A percentile compares a stretch with the other conserved stretches of the same genome.
These are phyloP conservation scores for Apomyelois bistriatella DNA, from an alignment of 2,888 invertebrate genomes.

Conservation along the genomic window DNA sequence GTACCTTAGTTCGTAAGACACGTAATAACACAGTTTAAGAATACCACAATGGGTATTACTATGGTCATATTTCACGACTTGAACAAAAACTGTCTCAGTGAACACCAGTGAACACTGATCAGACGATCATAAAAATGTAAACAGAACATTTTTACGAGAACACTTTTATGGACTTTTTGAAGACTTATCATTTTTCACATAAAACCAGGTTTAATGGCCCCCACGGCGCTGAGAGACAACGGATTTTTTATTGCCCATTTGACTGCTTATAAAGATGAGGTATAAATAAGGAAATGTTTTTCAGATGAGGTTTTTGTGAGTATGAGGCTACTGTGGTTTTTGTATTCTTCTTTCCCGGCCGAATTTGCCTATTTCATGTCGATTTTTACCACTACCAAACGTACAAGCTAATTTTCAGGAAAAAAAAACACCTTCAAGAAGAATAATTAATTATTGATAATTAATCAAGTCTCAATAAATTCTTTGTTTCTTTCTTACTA, in stretches of 20 bases:
- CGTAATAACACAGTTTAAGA: slow-evolving; percentile 1
- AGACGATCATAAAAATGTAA: slow-evolving; percentile 41
- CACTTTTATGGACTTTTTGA: slow-evolving; percentile 57
- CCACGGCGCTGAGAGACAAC: slow-evolving; percentile 32
- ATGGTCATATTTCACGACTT: not conserved
- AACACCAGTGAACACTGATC: slow-evolving; percentile 34
- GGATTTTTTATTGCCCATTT: slow-evolving; percentile 34
- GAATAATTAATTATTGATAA: too few species aligned
- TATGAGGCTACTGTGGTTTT: not conserved
- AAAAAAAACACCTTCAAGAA: too few species aligned
- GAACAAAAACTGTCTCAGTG: not conserved
- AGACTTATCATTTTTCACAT: slow-evolving; percentile 64
- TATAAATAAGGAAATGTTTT: slow-evolving; percentile 21
- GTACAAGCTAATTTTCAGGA: too few species aligned
- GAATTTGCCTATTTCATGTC: too few species aligned
- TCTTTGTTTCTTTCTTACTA: too few species aligned
- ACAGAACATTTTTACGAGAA: slow-evolving; percentile 48
- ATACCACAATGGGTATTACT: not conserved
- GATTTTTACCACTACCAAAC: too few species aligned
- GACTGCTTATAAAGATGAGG: slow-evolving; percentile 24
- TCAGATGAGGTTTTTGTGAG: not conserved
- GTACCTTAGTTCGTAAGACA: not conserved
- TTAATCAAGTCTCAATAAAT: too few species aligned
- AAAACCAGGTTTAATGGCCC: slow-evolving; percentile 54
- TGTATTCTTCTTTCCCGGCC: too few species aligned